Base-by-base conservation (phyloP, 2,797 vertebrate genomes). In the Enteromius viviparus region DNA sequence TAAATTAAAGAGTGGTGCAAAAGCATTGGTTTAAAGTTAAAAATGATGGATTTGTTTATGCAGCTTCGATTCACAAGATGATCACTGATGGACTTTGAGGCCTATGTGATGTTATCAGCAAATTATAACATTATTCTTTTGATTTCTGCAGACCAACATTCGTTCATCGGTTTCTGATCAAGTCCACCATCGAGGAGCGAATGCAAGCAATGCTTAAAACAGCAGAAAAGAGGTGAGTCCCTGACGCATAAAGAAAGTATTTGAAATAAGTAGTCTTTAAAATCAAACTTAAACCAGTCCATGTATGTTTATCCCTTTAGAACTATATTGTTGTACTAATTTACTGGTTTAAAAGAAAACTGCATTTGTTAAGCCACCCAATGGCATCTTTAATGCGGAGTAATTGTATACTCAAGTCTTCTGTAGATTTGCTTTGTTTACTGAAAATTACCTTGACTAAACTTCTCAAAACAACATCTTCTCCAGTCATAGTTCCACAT, bases 151-250 rank as follows among this genome's bases (percentile, higher is more conserved):
- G 98, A 83, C 93, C 97, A 15, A 99, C 98, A 0, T 97, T 98
- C 90, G 98, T 99, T 81, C 98, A 99, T 92, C 94, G 97, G 85
- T 99, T 99, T 92, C 93, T 99, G 85, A 99, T 99, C 91, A 99
- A 98, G 92, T 97, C 97, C 79, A 99, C 98, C 12, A 99, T 99
- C 87, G 98, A 99, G 90, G 98, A 99, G 89, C 93, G 96, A 89
- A 99, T 99, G 98, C 98, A 99, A 88, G 93, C 96, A 2, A 99
- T 99, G 97, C 86, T 99, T 89, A 98, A 99, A 93, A 97, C 96
- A 11, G 97, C 96, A 10, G 98, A 98, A 87, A 97, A 95, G 89
- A 98, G 96, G 98, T 97, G 87, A 79, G 85, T 65, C 12, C 5
- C 2, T 55, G 53, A 12, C 12, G 19, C 3, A 19, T 4, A 21